Evolutionary conservation across 2,888 invertebrate species (phyloP).

Genomic region (Muscina levida): DNA sequence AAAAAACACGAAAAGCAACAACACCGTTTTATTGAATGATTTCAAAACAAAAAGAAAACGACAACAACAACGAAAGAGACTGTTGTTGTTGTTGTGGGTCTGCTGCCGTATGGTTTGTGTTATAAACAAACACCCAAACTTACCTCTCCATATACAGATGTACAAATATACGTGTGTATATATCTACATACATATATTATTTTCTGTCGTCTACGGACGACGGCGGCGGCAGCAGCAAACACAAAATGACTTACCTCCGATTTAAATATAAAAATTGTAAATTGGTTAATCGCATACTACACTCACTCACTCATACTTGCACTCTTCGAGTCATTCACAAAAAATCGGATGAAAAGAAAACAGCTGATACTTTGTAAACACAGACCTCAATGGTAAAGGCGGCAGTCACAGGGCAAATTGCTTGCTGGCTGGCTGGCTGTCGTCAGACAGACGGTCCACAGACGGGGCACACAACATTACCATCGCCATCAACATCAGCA

Average conservation of each 20-base stretch:
- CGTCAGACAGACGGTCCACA: background rate
- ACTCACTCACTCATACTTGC: background rate
- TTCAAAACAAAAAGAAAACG: constrained; percentile 42
- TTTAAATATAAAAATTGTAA: constrained; percentile 47
- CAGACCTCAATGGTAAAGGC: constrained; percentile 23
- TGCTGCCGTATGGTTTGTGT: constrained; percentile 8
- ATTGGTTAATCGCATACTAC: constrained; percentile 50
- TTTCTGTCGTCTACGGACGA: background rate
- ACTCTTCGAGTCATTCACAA: constrained; percentile 10
- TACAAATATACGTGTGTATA: background rate
- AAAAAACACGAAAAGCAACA: constrained; percentile 10
- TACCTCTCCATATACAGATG: constrained; percentile 32
- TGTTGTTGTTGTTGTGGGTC: too few relatives aligned
- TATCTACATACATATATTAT: background rate
- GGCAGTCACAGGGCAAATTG: background rate
- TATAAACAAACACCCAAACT: constrained; percentile 49
- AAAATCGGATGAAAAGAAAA: constrained; percentile 33
- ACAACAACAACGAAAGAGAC: constrained; percentile 2
- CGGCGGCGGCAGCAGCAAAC: background rate
- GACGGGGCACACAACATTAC: too few relatives aligned
- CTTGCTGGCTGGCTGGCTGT: background rate
- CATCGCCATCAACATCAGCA: background rate
- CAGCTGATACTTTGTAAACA: constrained; percentile 52
- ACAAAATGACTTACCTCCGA: constrained; percentile 26
- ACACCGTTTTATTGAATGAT: constrained; percentile 44